Evolutionary conservation across 2,113 vertebrate species (phyloP).

Genomic region (Electrona antarctica): DNA sequence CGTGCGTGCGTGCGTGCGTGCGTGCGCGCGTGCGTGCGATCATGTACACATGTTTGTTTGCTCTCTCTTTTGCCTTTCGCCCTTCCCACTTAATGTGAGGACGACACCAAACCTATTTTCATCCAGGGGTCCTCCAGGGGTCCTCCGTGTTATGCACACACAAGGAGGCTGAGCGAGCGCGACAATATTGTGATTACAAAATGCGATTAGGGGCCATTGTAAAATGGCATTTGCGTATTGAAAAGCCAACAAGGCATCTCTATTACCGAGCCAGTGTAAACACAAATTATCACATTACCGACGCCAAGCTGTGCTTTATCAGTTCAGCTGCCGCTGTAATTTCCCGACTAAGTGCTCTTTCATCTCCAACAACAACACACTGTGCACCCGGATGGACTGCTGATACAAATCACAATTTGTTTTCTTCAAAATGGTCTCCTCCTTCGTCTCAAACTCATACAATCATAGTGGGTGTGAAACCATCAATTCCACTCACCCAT

Average conservation of each 20-base stretch:
- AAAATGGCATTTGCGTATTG: conserved; percentile 7
- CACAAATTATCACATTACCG: conserved; percentile 20
- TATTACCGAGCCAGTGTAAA: conserved; percentile 10
- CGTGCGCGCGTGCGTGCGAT: not conserved
- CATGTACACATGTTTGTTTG: not conserved
- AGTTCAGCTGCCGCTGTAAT: not conserved
- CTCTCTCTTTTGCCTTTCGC: not conserved
- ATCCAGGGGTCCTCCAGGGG: not conserved
- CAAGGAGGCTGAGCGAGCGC: not conserved
- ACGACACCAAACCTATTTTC: not conserved
- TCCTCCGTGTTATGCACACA: not conserved
- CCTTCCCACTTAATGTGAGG: not conserved
- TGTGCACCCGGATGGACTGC: conserved; percentile 1
- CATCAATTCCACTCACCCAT: conserved; percentile 8
- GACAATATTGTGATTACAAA: conserved; percentile 9
- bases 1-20: not conserved
- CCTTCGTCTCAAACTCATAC: conserved; percentile 8
- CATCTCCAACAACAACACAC: not conserved
- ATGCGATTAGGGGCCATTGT: conserved; percentile 1
- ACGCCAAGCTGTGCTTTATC: conserved; percentile 12
- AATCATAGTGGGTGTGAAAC: conserved; percentile 21
- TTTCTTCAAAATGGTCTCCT: conserved; percentile 4
- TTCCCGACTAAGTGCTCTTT: conserved; percentile 16
- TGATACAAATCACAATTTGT: conserved; percentile 9
- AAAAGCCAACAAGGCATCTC: not conserved